These are phyloP conservation scores for Pycnonotus jocosus DNA, from an alignment of 2,113 vertebrate genomes.

Conservation along the genomic window DNA sequence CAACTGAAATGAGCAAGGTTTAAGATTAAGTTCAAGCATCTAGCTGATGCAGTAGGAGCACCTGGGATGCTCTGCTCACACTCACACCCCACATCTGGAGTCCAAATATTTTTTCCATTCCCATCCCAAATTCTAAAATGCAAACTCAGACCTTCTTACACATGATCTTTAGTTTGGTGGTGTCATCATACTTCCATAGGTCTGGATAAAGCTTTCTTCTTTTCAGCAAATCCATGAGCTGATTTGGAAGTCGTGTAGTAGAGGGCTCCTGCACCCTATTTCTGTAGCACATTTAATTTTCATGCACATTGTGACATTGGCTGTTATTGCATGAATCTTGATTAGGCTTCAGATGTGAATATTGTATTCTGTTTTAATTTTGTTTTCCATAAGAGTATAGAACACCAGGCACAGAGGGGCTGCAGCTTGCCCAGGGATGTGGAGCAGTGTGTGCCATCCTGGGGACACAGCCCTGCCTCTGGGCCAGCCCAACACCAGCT, in stretches of 20 bases:
- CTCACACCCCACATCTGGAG: fast-evolving
- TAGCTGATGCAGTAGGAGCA: background rate
- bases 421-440: background rate
- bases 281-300: background rate
- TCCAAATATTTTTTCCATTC: background rate
- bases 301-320: fast-evolving
- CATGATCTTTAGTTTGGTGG: background rate
- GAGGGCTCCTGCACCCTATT: background rate
- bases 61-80: background rate
- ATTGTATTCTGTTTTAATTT: background rate
- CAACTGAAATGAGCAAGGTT: background rate
- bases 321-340: background rate
- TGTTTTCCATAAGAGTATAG: background rate
- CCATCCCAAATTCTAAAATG: background rate
- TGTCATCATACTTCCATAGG: background rate
- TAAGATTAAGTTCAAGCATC: background rate
- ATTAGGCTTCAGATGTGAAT: background rate
- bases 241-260: background rate
- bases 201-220: background rate
- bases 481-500: background rate
- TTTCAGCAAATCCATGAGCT: background rate
- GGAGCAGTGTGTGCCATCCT: fast-evolving
- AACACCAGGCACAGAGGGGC: no score
- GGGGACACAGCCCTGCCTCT: background rate
- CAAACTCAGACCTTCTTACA: background rate